phyloP scores from a whole-genome alignment of 64 coral and sea anemone genomes.

The Dendronephthya gigantea region DNA sequence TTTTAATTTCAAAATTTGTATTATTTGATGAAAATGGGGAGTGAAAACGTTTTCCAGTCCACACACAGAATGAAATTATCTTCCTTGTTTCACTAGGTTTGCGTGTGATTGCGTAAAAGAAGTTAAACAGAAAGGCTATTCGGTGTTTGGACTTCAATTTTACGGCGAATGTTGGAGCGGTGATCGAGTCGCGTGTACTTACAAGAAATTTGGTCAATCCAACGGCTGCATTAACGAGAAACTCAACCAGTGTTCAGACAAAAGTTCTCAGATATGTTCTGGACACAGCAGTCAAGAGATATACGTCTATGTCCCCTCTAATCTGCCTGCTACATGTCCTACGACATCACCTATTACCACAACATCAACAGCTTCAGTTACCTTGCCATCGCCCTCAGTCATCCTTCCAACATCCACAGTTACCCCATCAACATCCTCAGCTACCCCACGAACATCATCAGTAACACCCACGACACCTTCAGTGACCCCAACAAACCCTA shows the following conservation, averaged over 20 bases:
- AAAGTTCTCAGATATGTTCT: neutral
- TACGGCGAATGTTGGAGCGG: conserved; percentile 72
- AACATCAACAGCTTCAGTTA: neutral
- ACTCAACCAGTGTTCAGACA: neutral
- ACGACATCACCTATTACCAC: neutral
- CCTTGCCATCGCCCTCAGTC: neutral
- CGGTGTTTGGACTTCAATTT: conserved; percentile 52
- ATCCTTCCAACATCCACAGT: neutral
- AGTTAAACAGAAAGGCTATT: conserved; percentile 27
- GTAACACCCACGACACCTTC: neutral
- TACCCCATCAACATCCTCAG: neutral
- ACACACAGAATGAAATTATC: no score
- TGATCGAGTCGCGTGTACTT: conserved; percentile 26
- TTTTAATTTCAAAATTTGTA: no score
- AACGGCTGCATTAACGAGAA: conserved; percentile 5
- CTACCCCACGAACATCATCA: neutral
- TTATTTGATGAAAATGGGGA: no score
- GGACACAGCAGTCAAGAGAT: conserved; percentile 3
- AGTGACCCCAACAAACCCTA: neutral
- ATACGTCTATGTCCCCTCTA: neutral
- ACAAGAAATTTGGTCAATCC: conserved; percentile 34
- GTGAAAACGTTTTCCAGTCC: no score
- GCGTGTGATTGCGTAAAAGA: conserved; percentile 11
- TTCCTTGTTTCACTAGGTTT: neutral
- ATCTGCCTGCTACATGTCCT: neutral